Conservation (phyloP, 2,888 invertebrate species). For the Unio pictorum region DNA sequence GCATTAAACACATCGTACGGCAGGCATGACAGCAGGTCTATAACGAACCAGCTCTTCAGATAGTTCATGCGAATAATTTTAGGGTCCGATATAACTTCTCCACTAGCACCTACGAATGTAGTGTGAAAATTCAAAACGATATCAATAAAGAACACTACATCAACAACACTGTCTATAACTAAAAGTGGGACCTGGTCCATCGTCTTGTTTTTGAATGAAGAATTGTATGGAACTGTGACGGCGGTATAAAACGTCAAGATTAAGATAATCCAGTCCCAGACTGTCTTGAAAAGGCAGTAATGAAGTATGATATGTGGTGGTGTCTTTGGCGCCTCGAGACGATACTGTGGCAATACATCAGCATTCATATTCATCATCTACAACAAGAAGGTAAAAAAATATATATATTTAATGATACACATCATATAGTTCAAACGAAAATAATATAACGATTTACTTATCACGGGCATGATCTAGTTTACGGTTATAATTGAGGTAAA, state of each 20-base stretch:
- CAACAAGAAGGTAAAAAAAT: constrained; percentile 23
- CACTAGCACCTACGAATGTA: constrained; percentile 93
- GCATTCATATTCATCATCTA: constrained; percentile 98
- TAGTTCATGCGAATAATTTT: constrained; percentile 86
- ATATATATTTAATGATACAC: neutral
- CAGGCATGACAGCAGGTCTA: constrained; percentile 98
- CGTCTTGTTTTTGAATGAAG: constrained; percentile 99
- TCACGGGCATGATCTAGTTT: no score
- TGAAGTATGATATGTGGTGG: constrained; percentile 99
- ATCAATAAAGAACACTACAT: constrained; percentile 99
- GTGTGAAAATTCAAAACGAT: constrained; percentile 99
- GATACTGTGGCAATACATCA: constrained; percentile 83
- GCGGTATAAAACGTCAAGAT: constrained; percentile 99
- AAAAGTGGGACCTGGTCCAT: constrained; percentile 72
- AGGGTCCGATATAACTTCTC: constrained; percentile 95
- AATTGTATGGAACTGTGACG: constrained; percentile 98
- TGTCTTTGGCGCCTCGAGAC: constrained; percentile 98
- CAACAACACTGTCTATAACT: constrained; percentile 87
- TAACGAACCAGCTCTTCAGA: constrained; percentile 99
- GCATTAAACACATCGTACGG: constrained; percentile 99
- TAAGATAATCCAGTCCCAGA: constrained; percentile 99
- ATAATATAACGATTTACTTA: neutral
- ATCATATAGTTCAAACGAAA: neutral
- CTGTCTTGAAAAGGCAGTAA: constrained; percentile 98
- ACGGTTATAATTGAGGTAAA: no score